Evolutionary conservation across 2,113 vertebrate genomes (phyloP), one percentile per base, ranked within the genome.

Genomic region (Phalacrocorax brasilianus): DNA sequence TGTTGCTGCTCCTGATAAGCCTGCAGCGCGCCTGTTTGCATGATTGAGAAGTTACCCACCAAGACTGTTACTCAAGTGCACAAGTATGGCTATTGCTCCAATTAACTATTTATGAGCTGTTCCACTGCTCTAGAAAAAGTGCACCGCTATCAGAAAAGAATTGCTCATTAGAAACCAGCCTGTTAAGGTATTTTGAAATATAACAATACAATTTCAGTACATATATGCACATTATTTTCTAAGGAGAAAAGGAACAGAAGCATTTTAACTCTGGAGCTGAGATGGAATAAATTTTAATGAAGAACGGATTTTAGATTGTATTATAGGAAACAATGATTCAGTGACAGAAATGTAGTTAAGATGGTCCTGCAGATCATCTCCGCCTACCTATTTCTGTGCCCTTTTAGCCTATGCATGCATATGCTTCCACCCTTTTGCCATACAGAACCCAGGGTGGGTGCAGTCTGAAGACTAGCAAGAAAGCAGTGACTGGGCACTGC

Each of bases 101-200:
- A 55, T 93, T 89, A 93, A 96, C 92, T 96, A 93, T 95, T 97
- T 85, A 97, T 92, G 68, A 93, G 59, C 80, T 92, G 94, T 42
- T 91, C 91, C 80, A 87, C 84, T 82, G 92, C 84, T 96, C 86
- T 49, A 91, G 95, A 92, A 93, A 93, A 87, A 96, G 17, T 58
- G 68, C 86, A 73, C 35, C 0, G 9, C 59, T 40, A 63, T 68
- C 58, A 93, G 62, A 86, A 84, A 85, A 93, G 62, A 42, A 49
- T 0, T 30, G 28, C 70, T 96, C 73, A 58, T 89, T 95, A 97
- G 62, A 56, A 96, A 88, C 33, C 70, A 79, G 77, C 35, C 53
- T 14, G 66, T 87, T 92, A 87, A 73, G 58, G 66, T 91, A 82
- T 72, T 92, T 92, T 97, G 53, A 87, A 96, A 87, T 50, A 5